phyloP scores from a whole-genome alignment of 2,888 invertebrate species.

The Acheta domesticus region DNA sequence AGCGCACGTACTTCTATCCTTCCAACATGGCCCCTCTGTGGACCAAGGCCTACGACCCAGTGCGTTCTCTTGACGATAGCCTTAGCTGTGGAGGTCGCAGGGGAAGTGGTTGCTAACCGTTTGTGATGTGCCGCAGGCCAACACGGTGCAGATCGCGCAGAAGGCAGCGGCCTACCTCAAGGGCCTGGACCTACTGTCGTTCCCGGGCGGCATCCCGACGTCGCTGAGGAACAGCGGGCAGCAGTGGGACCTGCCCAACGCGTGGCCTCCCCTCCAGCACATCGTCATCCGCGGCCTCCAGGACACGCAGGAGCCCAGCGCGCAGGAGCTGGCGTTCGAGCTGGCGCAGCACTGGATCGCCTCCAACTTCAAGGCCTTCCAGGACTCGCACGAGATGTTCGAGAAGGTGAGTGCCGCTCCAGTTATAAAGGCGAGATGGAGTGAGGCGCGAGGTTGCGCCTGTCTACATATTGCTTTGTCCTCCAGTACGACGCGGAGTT shows the following conservation, averaged over 20 bases:
- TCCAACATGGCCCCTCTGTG: constrained; percentile 73
- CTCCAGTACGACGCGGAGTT: too few relatives aligned
- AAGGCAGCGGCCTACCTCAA: constrained; percentile 56
- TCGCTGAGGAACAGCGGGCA: constrained; percentile 64
- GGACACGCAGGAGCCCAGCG: constrained; percentile 53
- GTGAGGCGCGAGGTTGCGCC: too few relatives aligned
- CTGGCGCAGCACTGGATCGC: constrained; percentile 69
- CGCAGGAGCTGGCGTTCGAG: constrained; percentile 57
- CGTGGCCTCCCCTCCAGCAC: constrained; percentile 80
- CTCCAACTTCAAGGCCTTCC: constrained; percentile 62
- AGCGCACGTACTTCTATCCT: constrained; percentile 65
- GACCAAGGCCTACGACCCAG: constrained; percentile 56
- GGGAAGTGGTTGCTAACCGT: neutral
- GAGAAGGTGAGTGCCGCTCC: constrained; percentile 54
- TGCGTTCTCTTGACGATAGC: constrained; percentile 38
- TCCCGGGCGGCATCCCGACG: constrained; percentile 66
- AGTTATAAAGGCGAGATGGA: neutral
- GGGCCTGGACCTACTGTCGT: constrained; percentile 49
- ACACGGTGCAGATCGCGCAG: neutral
- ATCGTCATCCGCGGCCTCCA: constrained; percentile 67
- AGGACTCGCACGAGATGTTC: constrained; percentile 62
- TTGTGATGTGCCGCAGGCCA: neutral
- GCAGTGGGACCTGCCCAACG: constrained; percentile 81
- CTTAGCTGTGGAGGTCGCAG: neutral
- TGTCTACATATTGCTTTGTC: too few relatives aligned